Conservation (phyloP, 2,797 vertebrate genomes). For the Hemitrygon akajei region DNA sequence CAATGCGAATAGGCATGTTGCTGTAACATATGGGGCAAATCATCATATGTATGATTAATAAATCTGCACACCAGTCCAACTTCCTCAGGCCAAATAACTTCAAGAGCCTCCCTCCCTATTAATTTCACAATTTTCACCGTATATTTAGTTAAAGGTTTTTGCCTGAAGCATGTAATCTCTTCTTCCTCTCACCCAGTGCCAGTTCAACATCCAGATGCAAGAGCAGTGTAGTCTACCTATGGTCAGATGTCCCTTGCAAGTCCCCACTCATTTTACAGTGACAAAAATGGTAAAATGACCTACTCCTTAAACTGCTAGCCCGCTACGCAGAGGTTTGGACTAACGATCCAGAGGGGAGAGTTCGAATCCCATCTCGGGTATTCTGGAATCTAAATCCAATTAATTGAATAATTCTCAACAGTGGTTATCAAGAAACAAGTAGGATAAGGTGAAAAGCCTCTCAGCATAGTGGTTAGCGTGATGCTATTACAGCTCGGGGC, state of each 20-base stretch:
- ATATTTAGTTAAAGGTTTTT: conserved; percentile 1
- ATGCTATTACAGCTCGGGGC: too few relatives aligned
- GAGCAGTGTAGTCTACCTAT: background rate
- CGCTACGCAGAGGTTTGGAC: too few relatives aligned
- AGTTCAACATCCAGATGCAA: background rate
- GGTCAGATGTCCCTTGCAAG: background rate
- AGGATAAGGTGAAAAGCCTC: too few relatives aligned
- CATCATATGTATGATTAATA: conserved; percentile 27
- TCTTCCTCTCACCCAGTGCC: background rate
- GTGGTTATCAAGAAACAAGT: too few relatives aligned
- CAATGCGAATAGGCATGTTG: conserved; percentile 21
- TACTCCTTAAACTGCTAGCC: too few relatives aligned
- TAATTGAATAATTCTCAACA: too few relatives aligned
- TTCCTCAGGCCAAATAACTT: conserved; percentile 19
- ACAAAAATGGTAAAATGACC: background rate
- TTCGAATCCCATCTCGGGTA: too few relatives aligned
- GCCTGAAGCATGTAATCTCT: background rate
- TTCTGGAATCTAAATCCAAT: too few relatives aligned
- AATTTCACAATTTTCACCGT: background rate
- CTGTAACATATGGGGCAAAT: conserved; percentile 31
- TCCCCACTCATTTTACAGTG: background rate
- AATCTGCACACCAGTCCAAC: conserved; percentile 20
- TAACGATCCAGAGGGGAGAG: too few relatives aligned
- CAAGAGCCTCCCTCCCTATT: background rate
- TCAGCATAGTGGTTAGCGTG: too few relatives aligned